Base-by-base conservation (phyloP, 2,113 vertebrate genomes). In the Himantopus leucocephalus region DNA sequence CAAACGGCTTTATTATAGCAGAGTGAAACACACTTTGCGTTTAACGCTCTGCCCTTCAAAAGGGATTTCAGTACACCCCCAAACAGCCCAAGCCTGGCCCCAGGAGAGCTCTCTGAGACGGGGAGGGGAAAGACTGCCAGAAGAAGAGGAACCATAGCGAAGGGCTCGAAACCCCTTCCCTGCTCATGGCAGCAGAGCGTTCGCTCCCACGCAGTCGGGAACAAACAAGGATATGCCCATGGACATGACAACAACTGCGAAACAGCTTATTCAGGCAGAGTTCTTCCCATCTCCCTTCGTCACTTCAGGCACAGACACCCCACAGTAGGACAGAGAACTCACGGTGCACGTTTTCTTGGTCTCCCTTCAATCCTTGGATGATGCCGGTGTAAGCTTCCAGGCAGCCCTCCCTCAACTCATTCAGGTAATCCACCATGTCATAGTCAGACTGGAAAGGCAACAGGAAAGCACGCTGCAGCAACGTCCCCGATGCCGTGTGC, bases 371-470 rank as follows among this genome's bases (percentile, higher is more conserved):
- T 23, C 99, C 99, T 96, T 99, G 99, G 97, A 99, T 98, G 96
- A 99, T 99, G 5, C 99, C 99, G 0, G 99, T 99, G 97, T 99
- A 99, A 3, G 99, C 99, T 96, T 99, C 99, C 98, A 99, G 98
- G 78, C 99, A 99, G 90, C 99, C 99, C 97, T 99, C 99, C 92
- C 99, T 95, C 97, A 99, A 94, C 97, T 99, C 99, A 13, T 99
- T 99, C 98, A 99, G 98, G 97, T 99, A 99, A 97, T 99, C 99
- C 98, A 99, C 99, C 99, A 99, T 99, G 98, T 99, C 99, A 27
- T 99, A 99, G 97, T 99, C 99, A 2, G 99, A 99, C 99, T 99
- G 97, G 9, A 96, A 66, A 66, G 84, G 67, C 90, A 71, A 91
- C 12, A 60, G 73, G 91, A 45, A 53, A 89, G 14, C 9, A 6